Evolutionary conservation across 2,797 vertebrate species (phyloP), one percentile per base, ranked within the genome.

Genomic region (Parauchenoglanis ngamensis): DNA sequence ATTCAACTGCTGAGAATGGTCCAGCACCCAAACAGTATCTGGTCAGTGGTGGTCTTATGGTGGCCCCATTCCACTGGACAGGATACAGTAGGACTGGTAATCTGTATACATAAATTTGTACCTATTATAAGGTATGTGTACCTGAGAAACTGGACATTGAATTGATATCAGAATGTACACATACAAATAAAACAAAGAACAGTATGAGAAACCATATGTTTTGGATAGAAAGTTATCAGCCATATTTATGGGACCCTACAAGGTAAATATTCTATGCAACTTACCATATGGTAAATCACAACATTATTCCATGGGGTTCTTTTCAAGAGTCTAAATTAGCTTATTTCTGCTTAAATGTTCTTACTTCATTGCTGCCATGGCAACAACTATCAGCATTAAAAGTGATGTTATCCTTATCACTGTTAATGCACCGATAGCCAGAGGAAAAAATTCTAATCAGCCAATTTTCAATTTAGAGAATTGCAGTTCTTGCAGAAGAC

Each of bases 311-410:
- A 35, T 31, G 12, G 35, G 28, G 28, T 68, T 68, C 4, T 35
- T 31, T 68, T 35, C 65, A 6, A 31, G 28, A 15, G 28, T 28
- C 3, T 67, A 67, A 28, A 28, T 35, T 7, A 31, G 15, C 25
- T 68, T 35, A 63, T 63, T 10, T 63, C 25, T 63, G 75, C 75
- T 28, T 54, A 6, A 54, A 3, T 54, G 10, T 77, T 54, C n/a
- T 28, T 15, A 77, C 7, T 77, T 54, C n/a, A 54, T 54, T 77
- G 15, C 75, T 77, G 25, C 73, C 49, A 15, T 28, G 46, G 44
- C 73, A 76, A 52, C 46, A 15, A 76, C 25, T 76, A 76, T 52
- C 46, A 31, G 54, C 54, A 31, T 77, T 19, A 77, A 77, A 76
- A 54, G 15, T 28, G 19, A 78, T 28, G 49, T 28, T 31, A 77